Evolutionary conservation across 2,113 vertebrate genomes (phyloP).

Genomic region (Papio anubis): DNA sequence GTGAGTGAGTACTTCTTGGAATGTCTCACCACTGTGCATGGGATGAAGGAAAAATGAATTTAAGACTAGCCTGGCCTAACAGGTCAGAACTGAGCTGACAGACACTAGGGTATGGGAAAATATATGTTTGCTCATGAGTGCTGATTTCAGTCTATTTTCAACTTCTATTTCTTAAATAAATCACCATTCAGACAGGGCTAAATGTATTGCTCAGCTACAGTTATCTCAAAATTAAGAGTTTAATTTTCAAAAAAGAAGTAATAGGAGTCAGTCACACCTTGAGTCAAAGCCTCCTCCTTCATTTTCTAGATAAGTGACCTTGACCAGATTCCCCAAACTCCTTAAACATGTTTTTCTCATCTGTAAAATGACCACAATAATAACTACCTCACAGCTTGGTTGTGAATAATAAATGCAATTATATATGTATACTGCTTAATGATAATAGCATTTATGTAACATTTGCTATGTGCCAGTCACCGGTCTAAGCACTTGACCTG

Average conservation of each 20-base stretch:
- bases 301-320: conserved; percentile 45
- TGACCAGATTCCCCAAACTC: conserved; percentile 14
- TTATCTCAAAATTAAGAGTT: neutral
- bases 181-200: neutral
- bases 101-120: neutral
- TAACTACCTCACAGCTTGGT: conserved; percentile 39
- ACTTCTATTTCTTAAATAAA: neutral
- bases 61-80: neutral
- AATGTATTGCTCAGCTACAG: neutral
- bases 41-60: neutral
- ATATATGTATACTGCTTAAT: neutral
- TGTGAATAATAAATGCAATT: conserved; percentile 59
- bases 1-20: neutral
- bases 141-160: neutral
- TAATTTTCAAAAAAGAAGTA: neutral
- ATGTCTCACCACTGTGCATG: neutral
- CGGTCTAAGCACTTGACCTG: conserved; percentile 9
- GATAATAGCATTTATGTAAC: conserved; percentile 50
- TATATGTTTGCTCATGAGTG: neutral
- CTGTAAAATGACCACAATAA: conserved; percentile 53
- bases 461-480: neutral
- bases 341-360: conserved; percentile 56
- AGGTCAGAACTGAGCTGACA: neutral
- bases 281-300: conserved; percentile 23
- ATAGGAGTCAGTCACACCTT: neutral